Conservation (phyloP, 2,113 vertebrate species). For the Syrmaticus mikado region DNA sequence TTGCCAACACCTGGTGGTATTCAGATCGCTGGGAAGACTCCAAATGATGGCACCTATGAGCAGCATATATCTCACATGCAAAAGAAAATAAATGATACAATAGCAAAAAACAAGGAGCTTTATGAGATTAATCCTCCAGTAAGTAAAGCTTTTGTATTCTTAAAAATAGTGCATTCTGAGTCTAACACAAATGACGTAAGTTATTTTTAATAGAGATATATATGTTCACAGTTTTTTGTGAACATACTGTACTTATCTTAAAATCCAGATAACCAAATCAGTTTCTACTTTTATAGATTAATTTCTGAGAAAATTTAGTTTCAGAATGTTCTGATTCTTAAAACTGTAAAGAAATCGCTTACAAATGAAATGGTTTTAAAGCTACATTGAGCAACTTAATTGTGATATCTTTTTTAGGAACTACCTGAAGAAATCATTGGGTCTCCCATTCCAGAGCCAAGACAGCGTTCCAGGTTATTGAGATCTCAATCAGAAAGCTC, state of each 20-base stretch:
- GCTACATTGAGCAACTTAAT: background rate
- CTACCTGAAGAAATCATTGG: constrained; percentile 86
- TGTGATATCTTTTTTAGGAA: constrained; percentile 77
- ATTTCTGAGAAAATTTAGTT: background rate
- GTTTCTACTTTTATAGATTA: background rate
- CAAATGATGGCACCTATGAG: constrained; percentile 90
- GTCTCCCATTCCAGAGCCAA: constrained; percentile 94
- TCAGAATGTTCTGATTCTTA: background rate
- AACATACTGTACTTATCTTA: background rate
- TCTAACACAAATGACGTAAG: background rate
- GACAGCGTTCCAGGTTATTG: constrained; percentile 90
- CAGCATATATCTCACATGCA: constrained; percentile 94
- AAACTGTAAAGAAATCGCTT: background rate
- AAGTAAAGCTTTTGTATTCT: constrained; percentile 67
- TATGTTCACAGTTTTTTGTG: background rate
- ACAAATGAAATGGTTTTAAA: background rate
- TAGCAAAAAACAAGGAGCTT: constrained; percentile 93
- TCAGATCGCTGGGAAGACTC: constrained; percentile 95
- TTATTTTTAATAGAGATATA: background rate
- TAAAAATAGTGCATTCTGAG: background rate
- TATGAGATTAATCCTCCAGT: constrained; percentile 95
- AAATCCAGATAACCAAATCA: background rate
- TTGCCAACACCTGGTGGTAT: constrained; percentile 93
- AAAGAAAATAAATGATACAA: constrained; percentile 96
- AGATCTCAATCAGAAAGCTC: constrained; percentile 98